Base-by-base conservation (phyloP, 2,113 vertebrate genomes). In the Gracilinanus agilis region DNA sequence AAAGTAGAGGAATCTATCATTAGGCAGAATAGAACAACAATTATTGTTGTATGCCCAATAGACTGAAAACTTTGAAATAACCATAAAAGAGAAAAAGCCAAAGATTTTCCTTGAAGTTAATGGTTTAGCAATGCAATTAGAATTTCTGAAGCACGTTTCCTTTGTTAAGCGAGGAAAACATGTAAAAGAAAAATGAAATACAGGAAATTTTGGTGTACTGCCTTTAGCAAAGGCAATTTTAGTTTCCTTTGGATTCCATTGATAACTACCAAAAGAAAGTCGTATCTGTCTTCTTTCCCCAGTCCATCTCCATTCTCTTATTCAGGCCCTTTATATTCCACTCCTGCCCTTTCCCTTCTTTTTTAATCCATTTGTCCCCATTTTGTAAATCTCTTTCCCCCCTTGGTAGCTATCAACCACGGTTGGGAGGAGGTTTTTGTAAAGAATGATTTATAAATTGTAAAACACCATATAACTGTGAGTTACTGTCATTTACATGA, bases 21-120 rank as follows among this genome's bases (percentile, higher is more conserved):
- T 98, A 98, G 96, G 93, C 95, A 98, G 96, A 98, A 98, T 97
- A 98, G 97, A 98, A 95, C 94, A 95, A 95, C 97, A 98, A 98
- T 98, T 97, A 97, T 92, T 96, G 93, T 97, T 0, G 16, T 75
- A 3, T 94, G 91, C 91, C 95, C 90, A 93, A 44, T 94, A 97
- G 96, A 97, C 96, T 95, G 96, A 98, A 98, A 98, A 98, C 96
- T 97, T 98, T 6, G 92, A 95, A 96, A 98, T 96, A 97, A 56
- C 0, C 54, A 9, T 12, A 2, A 92, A 61, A 90, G 6, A 49
- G 54, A 96, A 96, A 96, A 92, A 58, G 21, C 23, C 27, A 53
- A 83, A 97, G 91, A 93, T 96, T 97, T 97, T 96, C 97, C 94
- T 96, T 88, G 49, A 95, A 97, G 55, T 90, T 90, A 95, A 91